Base-by-base conservation (phyloP, 2,888 invertebrate species). In the Caenorhabditis doughertyi region DNA sequence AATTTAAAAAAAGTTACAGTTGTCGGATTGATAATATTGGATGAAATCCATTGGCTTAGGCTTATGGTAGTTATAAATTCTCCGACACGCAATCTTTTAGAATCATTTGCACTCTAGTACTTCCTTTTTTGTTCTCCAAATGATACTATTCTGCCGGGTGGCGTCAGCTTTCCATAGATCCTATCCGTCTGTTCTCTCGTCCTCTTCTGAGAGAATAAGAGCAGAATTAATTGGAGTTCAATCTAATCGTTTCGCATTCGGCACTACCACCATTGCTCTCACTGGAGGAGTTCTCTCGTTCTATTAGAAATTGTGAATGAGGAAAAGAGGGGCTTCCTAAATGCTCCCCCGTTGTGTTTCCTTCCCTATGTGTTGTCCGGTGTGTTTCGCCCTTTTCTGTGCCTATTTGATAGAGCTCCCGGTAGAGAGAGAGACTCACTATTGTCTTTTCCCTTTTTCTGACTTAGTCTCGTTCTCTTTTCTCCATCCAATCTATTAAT, bases 221-320 rank as follows among this genome's bases (percentile, higher is more conserved):
- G 65, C 55, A 74, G 65, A 74, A 74, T 74, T 74, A 74, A 74
- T 74, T 74, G 56, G 65, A 74, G 73, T 74, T 74, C 55, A 65
- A 74, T 65, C 47, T 65, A 64, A 74, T 74, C 73, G 73, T 74
- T 74, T 62, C 13, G 62, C 72, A 51, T 72, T 51, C n/a, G 25
- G 23, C 16, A 21, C 44, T 32, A 25, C 18, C 70, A 29, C 32
- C 32, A 35, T 23, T 18, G 42, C 71, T 56, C n/a, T n/a, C 49
- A 29, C 49, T 11, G 51, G 56, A 39, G n/a, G 21, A 7, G 21
- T 21, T 21, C 23, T 58, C 29, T 29, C 47, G 47, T 65, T 71
- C 25, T 13, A 71, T 29, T 58, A 21, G 60, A 25, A 29, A 42
- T 51, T 39, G 39, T 53, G 29, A 55, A 51, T 13, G 68, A 58